Percentiles rank a stretch among this genome's conserved stretches.
Conservation (phyloP, 53 echinoderm and acorn worm species). For the Paracentrotus lividus region DNA sequence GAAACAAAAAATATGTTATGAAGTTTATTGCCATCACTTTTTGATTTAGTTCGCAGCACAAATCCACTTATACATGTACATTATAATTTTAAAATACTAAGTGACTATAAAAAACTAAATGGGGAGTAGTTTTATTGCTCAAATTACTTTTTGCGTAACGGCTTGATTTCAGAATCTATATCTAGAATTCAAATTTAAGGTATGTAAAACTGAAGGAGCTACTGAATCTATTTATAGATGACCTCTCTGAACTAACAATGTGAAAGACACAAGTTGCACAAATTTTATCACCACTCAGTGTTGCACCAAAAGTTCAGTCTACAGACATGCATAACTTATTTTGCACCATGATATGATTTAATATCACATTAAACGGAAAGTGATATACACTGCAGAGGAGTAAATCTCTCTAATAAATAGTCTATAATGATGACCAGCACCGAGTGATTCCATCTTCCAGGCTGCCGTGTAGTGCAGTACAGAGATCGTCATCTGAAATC, state of each 20-base stretch:
- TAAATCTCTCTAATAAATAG: not conserved
- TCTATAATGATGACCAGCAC: conserved; percentile 15
- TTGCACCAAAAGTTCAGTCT: not conserved
- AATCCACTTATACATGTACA: not conserved
- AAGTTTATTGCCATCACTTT: not conserved
- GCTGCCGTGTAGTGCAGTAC: not conserved
- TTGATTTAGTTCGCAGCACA: not conserved
- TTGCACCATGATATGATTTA: not conserved
- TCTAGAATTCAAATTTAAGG: no score
- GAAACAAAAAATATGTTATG: not conserved
- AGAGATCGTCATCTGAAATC: not conserved
- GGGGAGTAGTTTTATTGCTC: not conserved
- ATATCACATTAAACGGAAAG: not conserved
- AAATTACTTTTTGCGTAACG: no score
- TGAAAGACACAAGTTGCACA: conserved; percentile 5
- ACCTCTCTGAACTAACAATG: not conserved
- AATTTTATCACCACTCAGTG: not conserved
- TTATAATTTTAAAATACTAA: not conserved
- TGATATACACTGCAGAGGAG: not conserved
- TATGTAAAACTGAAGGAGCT: no score
- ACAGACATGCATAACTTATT: not conserved
- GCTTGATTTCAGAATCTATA: no score
- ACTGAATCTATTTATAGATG: no score
- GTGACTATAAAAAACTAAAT: not conserved
- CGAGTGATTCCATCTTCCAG: not conserved